A percentile compares a stretch with the other conserved stretches of the same genome.
Evolutionary conservation across 64 coral and sea anemone species (phyloP).

Genomic region (Trachythela sp.): DNA sequence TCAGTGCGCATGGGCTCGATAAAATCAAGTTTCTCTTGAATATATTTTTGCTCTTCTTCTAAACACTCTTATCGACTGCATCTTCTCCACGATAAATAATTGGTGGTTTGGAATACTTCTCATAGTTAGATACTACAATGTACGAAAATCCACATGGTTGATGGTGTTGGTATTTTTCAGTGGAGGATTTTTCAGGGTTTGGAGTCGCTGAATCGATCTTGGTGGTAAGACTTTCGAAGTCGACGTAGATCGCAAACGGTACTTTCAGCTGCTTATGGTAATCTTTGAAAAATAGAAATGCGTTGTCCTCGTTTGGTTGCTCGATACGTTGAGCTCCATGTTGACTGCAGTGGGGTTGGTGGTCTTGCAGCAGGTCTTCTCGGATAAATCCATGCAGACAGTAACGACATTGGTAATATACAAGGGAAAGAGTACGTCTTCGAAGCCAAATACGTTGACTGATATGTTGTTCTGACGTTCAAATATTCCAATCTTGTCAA

Average conservation of each 20-base stretch:
- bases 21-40: not conserved
- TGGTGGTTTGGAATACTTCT: not conserved
- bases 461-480: conserved; percentile 25
- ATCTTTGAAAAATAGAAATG: not conserved
- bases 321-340: conserved; percentile 15
- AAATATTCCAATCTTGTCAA: conserved; percentile 14
- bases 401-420: conserved; percentile 1
- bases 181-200: conserved; percentile 8
- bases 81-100: conserved; percentile 12
- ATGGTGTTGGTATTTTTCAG: conserved; percentile 12
- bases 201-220: not conserved
- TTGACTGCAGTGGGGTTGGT: not conserved
- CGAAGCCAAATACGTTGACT: conserved; percentile 11
- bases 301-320: not conserved
- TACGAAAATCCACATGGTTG: conserved; percentile 38
- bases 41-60: conserved; percentile 9
- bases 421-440: not conserved
- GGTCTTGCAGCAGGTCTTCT: conserved; percentile 18
- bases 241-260: conserved; percentile 14
- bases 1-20: not conserved
- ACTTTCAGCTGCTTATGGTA: conserved; percentile 42
- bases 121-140: not conserved
- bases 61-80: not conserved
- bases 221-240: conserved; percentile 28
- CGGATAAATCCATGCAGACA: not conserved